These are phyloP conservation scores for Heliothis subflexa DNA, from an alignment of 1,140 invertebrate species.

Conservation along the genomic window DNA sequence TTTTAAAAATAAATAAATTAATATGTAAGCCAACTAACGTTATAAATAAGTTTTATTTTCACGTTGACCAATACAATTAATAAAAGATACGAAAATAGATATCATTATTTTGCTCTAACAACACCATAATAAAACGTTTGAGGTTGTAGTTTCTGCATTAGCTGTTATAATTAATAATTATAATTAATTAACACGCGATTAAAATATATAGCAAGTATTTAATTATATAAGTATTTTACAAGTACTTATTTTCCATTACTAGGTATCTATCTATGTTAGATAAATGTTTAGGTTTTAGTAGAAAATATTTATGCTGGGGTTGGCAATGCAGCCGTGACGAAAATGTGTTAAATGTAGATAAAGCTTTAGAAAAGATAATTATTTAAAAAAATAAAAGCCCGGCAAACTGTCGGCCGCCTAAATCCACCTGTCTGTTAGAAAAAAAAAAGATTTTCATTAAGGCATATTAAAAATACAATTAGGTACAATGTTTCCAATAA, in stretches of 20 bases:
- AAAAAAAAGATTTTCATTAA: too few relatives aligned
- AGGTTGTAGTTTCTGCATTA: neutral
- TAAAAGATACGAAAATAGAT: neutral
- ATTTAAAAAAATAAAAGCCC: too few relatives aligned
- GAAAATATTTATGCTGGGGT: neutral
- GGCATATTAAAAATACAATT: too few relatives aligned
- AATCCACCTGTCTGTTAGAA: too few relatives aligned
- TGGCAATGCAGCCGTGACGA: neutral
- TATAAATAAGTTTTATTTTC: constrained; percentile 3
- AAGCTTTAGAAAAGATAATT: neutral
- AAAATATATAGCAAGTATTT: neutral
- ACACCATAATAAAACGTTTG: neutral
- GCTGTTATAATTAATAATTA: neutral
- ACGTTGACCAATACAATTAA: neutral
- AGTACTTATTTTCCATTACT: neutral
- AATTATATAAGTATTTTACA: neutral
- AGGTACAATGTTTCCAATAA: too few relatives aligned
- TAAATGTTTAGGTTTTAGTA: neutral
- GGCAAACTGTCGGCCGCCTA: too few relatives aligned
- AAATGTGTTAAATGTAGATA: neutral
- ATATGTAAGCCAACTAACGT: neutral
- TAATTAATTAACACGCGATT: constrained; percentile 1
- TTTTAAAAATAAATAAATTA: neutral
- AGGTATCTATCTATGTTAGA: neutral
- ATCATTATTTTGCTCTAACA: constrained; percentile 14